Evolutionary conservation across 1,140 invertebrate species (phyloP).

Genomic region (Heterodera carotae): DNA sequence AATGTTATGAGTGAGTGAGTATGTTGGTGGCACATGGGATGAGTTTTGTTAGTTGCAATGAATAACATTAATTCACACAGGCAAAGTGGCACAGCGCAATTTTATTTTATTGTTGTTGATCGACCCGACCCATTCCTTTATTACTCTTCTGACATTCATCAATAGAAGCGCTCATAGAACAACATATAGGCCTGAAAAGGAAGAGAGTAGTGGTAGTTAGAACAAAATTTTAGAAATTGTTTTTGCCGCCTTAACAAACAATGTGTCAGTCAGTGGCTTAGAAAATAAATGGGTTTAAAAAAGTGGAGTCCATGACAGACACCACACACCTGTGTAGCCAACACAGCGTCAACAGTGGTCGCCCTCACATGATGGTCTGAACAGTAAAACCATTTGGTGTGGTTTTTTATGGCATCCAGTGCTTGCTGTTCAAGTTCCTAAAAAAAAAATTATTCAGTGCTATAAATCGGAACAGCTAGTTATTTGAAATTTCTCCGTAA

Average conservation of each 20-base stretch:
- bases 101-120: no score
- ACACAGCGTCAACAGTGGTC: constrained; percentile 77
- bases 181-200: constrained; percentile 84
- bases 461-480: no score
- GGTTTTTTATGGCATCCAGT: constrained; percentile 17
- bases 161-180: constrained; percentile 79
- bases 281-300: no score
- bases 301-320: constrained; percentile 66
- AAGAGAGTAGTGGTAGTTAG: background rate
- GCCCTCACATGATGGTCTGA: constrained; percentile 78
- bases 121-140: no score
- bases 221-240: background rate
- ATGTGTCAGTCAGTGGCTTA: no score
- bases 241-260: no score
- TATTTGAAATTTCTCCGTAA: background rate
- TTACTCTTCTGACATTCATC: constrained; percentile 3
- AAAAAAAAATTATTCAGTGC: background rate
- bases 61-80: no score
- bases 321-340: constrained; percentile 79
- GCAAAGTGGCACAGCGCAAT: no score
- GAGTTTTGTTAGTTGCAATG: no score
- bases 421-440: constrained; percentile 16
- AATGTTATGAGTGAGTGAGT: no score
- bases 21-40: no score
- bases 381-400: constrained; percentile 37